Evolutionary conservation across 2,888 invertebrate genomes (phyloP).

Genomic region (Andrena bucephala): DNA sequence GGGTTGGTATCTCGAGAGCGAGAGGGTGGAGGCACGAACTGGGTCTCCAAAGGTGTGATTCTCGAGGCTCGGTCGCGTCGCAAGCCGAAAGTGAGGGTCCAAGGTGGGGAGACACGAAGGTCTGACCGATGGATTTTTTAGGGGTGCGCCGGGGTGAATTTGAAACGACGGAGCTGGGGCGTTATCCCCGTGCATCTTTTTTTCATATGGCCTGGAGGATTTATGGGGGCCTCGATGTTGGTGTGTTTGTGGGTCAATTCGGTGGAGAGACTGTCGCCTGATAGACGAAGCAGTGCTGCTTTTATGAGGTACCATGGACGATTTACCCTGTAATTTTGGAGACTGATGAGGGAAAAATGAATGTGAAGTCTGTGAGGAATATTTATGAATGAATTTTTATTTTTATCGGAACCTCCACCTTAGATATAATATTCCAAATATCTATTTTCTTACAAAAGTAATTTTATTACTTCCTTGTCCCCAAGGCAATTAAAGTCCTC

Average conservation of each 20-base stretch:
- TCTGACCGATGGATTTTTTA: slow-evolving; percentile 6
- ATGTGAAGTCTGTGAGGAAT: background rate
- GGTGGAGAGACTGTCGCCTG: background rate
- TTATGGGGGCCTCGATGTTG: background rate
- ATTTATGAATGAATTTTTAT: background rate
- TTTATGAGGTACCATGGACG: background rate
- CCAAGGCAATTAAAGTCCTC: background rate
- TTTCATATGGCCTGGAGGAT: slow-evolving; percentile 42
- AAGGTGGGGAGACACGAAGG: background rate
- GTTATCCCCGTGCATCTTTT: slow-evolving; percentile 43
- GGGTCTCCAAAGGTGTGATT: background rate
- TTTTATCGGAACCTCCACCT: no score
- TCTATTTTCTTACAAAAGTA: background rate
- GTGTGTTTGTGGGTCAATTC: slow-evolving; percentile 10
- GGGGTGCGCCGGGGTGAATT: slow-evolving; percentile 37
- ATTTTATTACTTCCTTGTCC: background rate
- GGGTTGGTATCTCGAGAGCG: no score
- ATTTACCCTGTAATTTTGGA: background rate
- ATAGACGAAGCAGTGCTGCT: background rate
- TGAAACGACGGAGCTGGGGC: slow-evolving; percentile 41
- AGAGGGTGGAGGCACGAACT: background rate
- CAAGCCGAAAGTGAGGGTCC: slow-evolving; percentile 15
- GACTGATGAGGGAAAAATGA: background rate
- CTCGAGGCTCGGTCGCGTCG: slow-evolving; percentile 13
- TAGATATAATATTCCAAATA: no score